These are phyloP conservation scores for Parazoanthus atlanticus DNA, from an alignment of 92 coral and sea anemone genomes.

Conservation along the genomic window DNA sequence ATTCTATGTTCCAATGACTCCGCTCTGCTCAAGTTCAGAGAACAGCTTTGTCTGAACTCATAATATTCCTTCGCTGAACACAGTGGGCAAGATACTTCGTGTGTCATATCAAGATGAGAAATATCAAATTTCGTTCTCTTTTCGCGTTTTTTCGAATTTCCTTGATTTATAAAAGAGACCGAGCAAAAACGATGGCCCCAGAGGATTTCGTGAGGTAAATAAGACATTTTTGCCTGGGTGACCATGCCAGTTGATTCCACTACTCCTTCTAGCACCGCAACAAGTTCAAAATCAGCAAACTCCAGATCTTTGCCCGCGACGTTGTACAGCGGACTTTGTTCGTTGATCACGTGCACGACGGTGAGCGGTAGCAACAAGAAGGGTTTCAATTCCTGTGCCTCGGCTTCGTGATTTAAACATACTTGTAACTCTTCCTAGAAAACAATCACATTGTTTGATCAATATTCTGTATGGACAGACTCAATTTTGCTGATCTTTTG, in stretches of 20 bases:
- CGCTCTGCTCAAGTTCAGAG: background rate
- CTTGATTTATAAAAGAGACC: slow-evolving; percentile 40
- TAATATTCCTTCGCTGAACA: slow-evolving; percentile 58
- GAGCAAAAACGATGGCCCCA: slow-evolving; percentile 88
- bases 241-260: slow-evolving; percentile 97
- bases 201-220: slow-evolving; percentile 77
- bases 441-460: background rate
- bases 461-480: too few relatives aligned
- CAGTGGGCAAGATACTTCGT: slow-evolving; percentile 47
- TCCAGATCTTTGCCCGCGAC: slow-evolving; percentile 72
- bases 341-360: slow-evolving; percentile 82
- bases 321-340: slow-evolving; percentile 89
- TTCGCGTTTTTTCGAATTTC: slow-evolving; percentile 22
- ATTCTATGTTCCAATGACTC: background rate
- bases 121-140: slow-evolving; percentile 54
- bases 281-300: slow-evolving; percentile 74
- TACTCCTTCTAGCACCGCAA: slow-evolving; percentile 90
- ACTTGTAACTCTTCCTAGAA: slow-evolving; percentile 76
- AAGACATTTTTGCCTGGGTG: slow-evolving; percentile 91
- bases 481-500: too few relatives aligned
- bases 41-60: slow-evolving; percentile 22
- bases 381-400: slow-evolving; percentile 74
- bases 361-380: slow-evolving; percentile 88
- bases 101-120: slow-evolving; percentile 65
- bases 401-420: slow-evolving; percentile 65